Percentiles rank a stretch among this genome's conserved stretches.
Conservation (phyloP, 1,140 invertebrate genomes). For the Oryctes rhinoceros region DNA sequence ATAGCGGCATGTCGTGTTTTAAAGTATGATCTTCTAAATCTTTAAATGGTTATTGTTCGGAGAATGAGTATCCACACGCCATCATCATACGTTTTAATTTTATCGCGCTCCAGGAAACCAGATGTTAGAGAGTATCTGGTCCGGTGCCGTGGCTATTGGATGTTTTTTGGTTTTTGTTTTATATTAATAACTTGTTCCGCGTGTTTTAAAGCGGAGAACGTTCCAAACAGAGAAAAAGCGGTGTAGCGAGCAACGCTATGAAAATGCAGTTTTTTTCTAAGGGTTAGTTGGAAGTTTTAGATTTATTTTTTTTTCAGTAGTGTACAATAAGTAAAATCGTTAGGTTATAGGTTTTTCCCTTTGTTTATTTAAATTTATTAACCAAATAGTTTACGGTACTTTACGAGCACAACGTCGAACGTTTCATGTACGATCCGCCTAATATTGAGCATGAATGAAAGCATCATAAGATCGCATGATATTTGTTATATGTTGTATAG, state of each 20-base stretch:
- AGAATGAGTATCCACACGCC: conserved; percentile 30
- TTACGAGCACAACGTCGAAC: too few species aligned
- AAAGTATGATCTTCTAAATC: conserved; percentile 22
- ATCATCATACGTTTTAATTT: conserved; percentile 19
- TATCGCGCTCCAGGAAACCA: conserved; percentile 26
- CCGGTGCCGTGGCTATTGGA: neutral
- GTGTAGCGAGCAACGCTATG: neutral
- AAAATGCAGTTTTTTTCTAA: too few species aligned
- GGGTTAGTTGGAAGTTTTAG: too few species aligned
- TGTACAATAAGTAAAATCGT: too few species aligned
- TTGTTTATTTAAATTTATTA: too few species aligned
- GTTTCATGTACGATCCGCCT: too few species aligned
- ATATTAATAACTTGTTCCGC: conserved; percentile 17
- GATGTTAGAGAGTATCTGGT: conserved; percentile 21
- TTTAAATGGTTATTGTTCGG: conserved; percentile 35
- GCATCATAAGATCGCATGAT: too few species aligned
- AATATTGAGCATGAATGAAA: too few species aligned
- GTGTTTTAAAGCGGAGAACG: neutral
- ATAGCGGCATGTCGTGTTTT: conserved; percentile 6
- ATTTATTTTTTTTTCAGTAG: too few species aligned
- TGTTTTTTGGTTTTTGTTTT: conserved; percentile 12
- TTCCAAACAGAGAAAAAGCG: neutral
- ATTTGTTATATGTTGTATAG: too few species aligned
- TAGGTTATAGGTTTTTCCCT: too few species aligned
- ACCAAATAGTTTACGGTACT: too few species aligned